Conservation (phyloP, 2,113 vertebrate genomes). For the Tragelaphus strepsiceros region DNA sequence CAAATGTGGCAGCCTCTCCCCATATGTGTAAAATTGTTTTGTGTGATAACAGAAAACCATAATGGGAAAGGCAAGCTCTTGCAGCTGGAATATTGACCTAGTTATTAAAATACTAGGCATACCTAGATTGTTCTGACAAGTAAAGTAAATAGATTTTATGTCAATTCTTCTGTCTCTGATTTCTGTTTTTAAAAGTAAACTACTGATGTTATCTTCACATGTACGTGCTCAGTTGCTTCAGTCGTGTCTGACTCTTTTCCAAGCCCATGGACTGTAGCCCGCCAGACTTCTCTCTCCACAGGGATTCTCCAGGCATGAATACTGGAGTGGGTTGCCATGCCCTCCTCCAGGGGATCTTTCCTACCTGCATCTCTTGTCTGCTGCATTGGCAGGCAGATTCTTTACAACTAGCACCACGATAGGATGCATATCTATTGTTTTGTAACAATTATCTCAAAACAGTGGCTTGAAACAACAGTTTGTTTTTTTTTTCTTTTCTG, state of each 20-base stretch:
- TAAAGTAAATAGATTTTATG: constrained; percentile 18
- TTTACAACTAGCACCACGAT: background rate
- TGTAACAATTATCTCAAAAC: background rate
- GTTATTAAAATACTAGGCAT: background rate
- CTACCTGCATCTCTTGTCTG: background rate
- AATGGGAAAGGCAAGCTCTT: background rate
- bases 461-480: background rate
- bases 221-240: background rate
- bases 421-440: background rate
- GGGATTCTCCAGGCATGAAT: background rate
- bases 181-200: background rate
- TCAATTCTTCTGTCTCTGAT: background rate
- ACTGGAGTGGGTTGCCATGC: background rate
- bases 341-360: background rate
- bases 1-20: background rate
- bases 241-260: background rate
- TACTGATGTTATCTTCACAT: background rate
- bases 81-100: background rate
- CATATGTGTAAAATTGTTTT: background rate
- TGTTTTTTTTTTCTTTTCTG: background rate
- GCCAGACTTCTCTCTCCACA: background rate
- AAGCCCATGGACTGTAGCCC: background rate
- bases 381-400: background rate
- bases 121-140: background rate
- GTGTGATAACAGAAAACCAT: background rate